Evolutionary conservation across 2,797 vertebrate species (phyloP).

Genomic region (Denticeps clupeoides): DNA sequence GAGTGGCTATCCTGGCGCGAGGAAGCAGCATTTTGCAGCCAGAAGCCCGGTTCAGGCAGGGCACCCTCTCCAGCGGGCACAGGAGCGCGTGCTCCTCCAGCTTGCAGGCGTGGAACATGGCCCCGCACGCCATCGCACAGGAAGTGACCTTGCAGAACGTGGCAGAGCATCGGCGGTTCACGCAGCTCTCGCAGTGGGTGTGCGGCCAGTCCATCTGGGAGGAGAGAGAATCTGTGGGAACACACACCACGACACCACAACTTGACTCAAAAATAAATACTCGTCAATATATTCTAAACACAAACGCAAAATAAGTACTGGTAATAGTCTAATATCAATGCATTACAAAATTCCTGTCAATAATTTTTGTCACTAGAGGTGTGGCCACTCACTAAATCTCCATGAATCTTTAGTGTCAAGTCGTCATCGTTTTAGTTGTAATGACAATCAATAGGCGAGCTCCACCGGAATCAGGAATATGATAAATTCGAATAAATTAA

Average conservation of each 20-base stretch:
- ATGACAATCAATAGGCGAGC: no score
- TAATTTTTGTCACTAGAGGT: no score
- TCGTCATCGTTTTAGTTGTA: no score
- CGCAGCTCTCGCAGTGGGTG: slow-evolving; percentile 79
- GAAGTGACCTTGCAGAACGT: slow-evolving; percentile 76
- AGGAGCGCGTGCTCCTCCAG: slow-evolving; percentile 78
- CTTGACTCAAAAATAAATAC: background rate
- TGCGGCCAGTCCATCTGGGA: slow-evolving; percentile 56
- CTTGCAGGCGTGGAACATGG: slow-evolving; percentile 91
- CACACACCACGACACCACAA: background rate
- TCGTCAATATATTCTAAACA: no score
- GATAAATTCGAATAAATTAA: no score
- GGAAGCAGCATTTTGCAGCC: slow-evolving; percentile 79
- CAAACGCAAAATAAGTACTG: no score
- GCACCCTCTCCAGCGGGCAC: slow-evolving; percentile 81
- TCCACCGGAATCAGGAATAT: no score
- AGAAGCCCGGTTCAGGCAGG: slow-evolving; percentile 84
- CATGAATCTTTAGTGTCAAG: no score
- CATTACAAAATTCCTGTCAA: no score
- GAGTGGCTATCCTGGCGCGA: slow-evolving; percentile 81
- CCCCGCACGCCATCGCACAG: slow-evolving; percentile 82
- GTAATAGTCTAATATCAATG: no score
- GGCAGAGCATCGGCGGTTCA: slow-evolving; percentile 79
- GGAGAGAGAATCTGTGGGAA: background rate
- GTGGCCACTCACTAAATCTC: no score